Conservation (phyloP, 2,888 invertebrate species). For the Ferrisia virgata region DNA sequence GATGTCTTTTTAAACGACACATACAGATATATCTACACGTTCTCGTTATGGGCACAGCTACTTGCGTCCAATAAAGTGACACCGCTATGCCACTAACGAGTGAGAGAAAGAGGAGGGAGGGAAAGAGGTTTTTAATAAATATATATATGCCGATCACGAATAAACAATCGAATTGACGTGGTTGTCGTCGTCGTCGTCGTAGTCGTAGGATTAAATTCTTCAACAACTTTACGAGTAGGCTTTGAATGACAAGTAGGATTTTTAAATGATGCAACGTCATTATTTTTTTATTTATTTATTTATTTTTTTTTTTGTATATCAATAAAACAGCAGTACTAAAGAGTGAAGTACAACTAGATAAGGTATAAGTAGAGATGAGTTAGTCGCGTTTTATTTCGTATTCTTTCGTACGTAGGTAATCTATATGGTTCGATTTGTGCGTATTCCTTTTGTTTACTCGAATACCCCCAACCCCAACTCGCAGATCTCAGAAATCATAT, state of each 20-base stretch:
- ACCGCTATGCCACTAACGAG: no score
- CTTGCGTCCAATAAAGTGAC: background rate
- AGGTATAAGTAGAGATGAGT: background rate
- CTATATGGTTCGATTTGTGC: background rate
- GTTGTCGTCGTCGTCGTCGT: no score
- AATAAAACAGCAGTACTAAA: background rate
- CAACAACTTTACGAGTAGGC: background rate
- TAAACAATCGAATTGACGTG: background rate
- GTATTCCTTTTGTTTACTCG: constrained; percentile 59
- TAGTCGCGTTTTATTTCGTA: background rate
- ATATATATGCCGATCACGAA: constrained; percentile 3
- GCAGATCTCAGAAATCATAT: no score
- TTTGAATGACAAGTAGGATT: background rate
- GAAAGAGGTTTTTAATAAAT: background rate
- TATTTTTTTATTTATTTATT: background rate
- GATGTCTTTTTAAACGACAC: background rate
- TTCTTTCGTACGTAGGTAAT: background rate
- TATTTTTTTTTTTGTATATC: no score
- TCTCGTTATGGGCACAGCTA: background rate
- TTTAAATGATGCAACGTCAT: background rate
- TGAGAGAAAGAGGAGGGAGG: background rate
- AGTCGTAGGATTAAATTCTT: background rate
- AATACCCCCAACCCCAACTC: no score
- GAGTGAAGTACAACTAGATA: background rate
- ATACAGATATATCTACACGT: no score